Evolutionary conservation across 2,797 vertebrate species (phyloP), one percentile per base, ranked within the genome.

Genomic region (Gallinago nigripennis): DNA sequence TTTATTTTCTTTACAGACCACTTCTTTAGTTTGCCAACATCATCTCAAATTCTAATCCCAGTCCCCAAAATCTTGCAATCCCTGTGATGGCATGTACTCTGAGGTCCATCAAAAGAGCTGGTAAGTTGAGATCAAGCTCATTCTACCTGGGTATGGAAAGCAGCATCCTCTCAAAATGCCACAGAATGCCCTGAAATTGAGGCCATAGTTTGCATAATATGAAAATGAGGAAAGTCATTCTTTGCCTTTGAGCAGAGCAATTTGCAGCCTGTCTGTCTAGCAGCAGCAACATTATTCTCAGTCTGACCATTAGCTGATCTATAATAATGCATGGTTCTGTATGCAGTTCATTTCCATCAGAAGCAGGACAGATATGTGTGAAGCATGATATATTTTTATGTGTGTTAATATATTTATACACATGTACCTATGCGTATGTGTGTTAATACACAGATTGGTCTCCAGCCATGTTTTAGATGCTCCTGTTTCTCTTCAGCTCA

Each of bases 231-330:
- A 84, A 88, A 77, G 71, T 90, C 9, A 61, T 69, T 92, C 60
- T 77, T 92, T 94, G 73, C 57, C 63, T 90, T 63, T 57, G 60
- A 88, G 70, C 86, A 90, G 46, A 70, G 72, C 69, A 86, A 91
- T 87, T 90, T 92, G 30, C 86, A 93, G 28, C 31, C 60, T 94
- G 82, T 93, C 77, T 90, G 53, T 86, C 56, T 66, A 85, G 56
- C 37, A 80, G 65, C 35, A 57, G 51, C 54, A 86, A 37, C 39
- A 51, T 43, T 70, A 70, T 68, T 82, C 51, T 86, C 54, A 79
- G 19, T 37, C 51, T 77, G 53, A 92, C 24, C 54, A 75, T 88
- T 69, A 83, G 30, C 57, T 76, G 39, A 77, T 50, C 35, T 72
- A 12, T 50, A 77, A 69, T 35, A 84, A 76, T 0, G 0, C 31